Percentiles rank a stretch among this genome's conserved stretches.
Conservation (phyloP, 2,888 invertebrate genomes). For the Cephus pulcher region DNA sequence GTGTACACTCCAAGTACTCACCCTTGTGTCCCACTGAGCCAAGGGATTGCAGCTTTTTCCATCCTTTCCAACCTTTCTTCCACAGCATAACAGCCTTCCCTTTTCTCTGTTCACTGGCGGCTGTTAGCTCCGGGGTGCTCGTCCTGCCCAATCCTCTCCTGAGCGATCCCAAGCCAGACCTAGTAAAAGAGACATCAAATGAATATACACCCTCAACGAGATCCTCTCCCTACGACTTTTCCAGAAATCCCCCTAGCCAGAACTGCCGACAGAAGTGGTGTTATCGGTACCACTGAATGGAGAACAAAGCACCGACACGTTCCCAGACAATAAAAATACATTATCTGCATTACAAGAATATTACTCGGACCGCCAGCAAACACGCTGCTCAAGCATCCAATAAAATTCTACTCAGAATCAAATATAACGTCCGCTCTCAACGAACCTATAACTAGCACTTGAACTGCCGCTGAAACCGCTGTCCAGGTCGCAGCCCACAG, state of each 20-base stretch:
- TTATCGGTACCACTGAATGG: neutral
- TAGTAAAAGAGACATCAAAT: neutral
- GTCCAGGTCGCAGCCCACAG: conserved; percentile 79
- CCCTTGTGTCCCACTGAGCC: conserved; percentile 72
- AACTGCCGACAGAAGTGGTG: neutral
- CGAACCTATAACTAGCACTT: conserved; percentile 77
- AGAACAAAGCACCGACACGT: neutral
- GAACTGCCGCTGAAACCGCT: conserved; percentile 88
- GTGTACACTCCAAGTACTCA: conserved; percentile 65
- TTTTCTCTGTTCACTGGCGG: conserved; percentile 43
- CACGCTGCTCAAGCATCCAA: neutral
- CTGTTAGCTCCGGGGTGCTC: conserved; percentile 42
- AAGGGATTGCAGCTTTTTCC: conserved; percentile 83
- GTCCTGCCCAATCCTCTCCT: conserved; percentile 52
- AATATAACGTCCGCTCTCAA: neutral
- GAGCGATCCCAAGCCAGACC: conserved; percentile 58
- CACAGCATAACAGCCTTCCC: conserved; percentile 62
- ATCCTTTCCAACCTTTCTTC: conserved; percentile 73
- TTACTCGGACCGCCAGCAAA: neutral
- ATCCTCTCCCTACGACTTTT: too few relatives aligned
- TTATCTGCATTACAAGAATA: neutral
- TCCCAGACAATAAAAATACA: neutral
- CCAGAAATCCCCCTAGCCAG: neutral
- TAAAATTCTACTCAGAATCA: neutral
- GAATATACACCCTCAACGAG: neutral